Conservation (phyloP, 2,113 vertebrate species). For the Epinephelus fuscoguttatus region DNA sequence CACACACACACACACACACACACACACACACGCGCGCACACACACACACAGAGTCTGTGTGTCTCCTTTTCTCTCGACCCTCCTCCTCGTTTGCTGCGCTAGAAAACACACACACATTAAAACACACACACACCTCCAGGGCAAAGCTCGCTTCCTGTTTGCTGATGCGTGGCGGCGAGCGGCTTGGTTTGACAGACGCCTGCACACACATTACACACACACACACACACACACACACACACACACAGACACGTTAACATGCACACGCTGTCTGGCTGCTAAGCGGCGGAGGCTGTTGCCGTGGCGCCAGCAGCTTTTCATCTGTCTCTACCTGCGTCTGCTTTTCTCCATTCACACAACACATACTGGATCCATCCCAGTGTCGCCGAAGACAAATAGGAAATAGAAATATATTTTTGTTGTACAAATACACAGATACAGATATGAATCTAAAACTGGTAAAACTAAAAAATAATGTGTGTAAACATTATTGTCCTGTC, state of each 20-base stretch:
- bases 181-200: conserved; percentile 63
- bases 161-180: conserved; percentile 64
- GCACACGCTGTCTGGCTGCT: conserved; percentile 67
- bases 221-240: conserved; percentile 43
- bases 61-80: conserved; percentile 31
- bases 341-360: not conserved
- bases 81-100: conserved; percentile 55
- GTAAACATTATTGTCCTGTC: too few relatives aligned
- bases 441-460: too few relatives aligned
- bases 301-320: conserved; percentile 49
- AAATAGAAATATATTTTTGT: too few relatives aligned
- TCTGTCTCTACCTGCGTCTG: conserved; percentile 8
- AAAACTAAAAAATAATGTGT: too few relatives aligned
- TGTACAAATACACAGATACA: not conserved
- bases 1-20: conserved; percentile 23
- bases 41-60: conserved; percentile 17
- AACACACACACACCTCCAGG: conserved; percentile 37
- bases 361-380: too few relatives aligned
- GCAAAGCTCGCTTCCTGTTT: conserved; percentile 69
- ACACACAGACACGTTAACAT: conserved; percentile 38
- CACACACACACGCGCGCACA: conserved; percentile 26
- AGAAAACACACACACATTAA: conserved; percentile 17
- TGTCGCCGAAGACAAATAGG: too few relatives aligned
- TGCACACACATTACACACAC: conserved; percentile 32
- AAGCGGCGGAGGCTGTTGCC: conserved; percentile 55